Evolutionary conservation across 30 jellyfish, hydroid and myxozoan genomes (phyloP).

Genomic region (Cassiopea xamachana): DNA sequence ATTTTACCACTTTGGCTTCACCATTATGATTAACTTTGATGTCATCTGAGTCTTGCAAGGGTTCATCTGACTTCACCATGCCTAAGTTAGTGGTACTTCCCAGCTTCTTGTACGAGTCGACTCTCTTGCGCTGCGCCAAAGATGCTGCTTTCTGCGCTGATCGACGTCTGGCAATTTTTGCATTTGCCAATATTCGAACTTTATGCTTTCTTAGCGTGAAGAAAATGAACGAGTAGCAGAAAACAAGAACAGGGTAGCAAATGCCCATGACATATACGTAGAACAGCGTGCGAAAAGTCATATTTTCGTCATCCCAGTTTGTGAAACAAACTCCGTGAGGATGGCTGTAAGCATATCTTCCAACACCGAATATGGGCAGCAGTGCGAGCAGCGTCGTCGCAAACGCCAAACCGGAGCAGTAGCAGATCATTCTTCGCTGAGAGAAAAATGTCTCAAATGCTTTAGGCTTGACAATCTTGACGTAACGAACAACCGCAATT

Average conservation of each 20-base stretch:
- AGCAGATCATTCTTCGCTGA: conserved; percentile 29
- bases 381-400: conserved; percentile 60
- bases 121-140: conserved; percentile 14
- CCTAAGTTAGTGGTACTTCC: conserved; percentile 12
- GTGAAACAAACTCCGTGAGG: conserved; percentile 92
- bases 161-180: conserved; percentile 37
- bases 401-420: conserved; percentile 26
- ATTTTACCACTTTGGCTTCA: conserved; percentile 14
- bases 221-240: conserved; percentile 65
- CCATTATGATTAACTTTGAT: conserved; percentile 5
- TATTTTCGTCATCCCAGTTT: conserved; percentile 56
- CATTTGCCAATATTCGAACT: conserved; percentile 13
- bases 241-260: conserved; percentile 70
- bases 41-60: background rate
- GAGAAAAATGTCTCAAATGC: conserved; percentile 43
- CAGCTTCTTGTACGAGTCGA: conserved; percentile 22
- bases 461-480: conserved; percentile 64
- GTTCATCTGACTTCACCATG: conserved; percentile 4
- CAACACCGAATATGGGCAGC: conserved; percentile 83
- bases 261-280: conserved; percentile 75
- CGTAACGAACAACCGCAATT: conserved; percentile 82
- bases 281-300: conserved; percentile 76
- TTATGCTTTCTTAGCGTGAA: conserved; percentile 69
- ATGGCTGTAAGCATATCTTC: conserved; percentile 76
- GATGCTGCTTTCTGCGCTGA: conserved; percentile 35